Conservation (phyloP, 2,797 vertebrate genomes). For the Heteromormyrus szaboi region DNA sequence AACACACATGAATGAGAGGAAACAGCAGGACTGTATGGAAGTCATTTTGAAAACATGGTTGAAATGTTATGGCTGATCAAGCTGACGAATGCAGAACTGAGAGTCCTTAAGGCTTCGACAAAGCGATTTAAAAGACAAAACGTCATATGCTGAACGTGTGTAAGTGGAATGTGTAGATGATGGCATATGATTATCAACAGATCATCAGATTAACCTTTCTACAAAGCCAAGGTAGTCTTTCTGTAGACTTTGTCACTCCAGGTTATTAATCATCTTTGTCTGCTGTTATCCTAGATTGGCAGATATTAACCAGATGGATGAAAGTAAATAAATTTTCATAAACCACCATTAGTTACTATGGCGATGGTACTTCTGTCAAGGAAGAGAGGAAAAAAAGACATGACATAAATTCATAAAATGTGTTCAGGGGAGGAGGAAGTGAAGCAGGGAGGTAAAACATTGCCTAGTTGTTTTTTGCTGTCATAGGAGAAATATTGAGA, state of each 20-base stretch:
- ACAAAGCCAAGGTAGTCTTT: background rate
- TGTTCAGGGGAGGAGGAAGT: background rate
- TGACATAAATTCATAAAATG: conserved; percentile 7
- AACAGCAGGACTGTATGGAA: background rate
- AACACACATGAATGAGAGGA: background rate
- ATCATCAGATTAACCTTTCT: background rate
- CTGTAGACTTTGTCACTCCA: background rate
- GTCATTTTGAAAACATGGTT: background rate
- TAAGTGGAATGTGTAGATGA: background rate
- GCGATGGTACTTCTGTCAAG: background rate
- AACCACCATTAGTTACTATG: conserved; percentile 20
- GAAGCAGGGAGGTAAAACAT: conserved; percentile 7
- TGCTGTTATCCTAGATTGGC: background rate
- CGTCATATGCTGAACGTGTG: background rate
- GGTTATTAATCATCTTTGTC: background rate
- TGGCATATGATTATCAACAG: background rate
- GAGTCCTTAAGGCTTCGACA: background rate
- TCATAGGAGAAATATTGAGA: background rate
- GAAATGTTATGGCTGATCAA: background rate
- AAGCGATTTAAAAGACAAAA: background rate
- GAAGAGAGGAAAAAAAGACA: conserved; percentile 5
- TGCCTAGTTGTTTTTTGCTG: background rate
- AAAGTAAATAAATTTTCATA: background rate
- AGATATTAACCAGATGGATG: background rate
- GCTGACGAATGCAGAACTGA: background rate